Evolutionary conservation across 1,140 invertebrate species (phyloP), one percentile per base, ranked within the genome.

Genomic region (Aphelenchoides besseyi): DNA sequence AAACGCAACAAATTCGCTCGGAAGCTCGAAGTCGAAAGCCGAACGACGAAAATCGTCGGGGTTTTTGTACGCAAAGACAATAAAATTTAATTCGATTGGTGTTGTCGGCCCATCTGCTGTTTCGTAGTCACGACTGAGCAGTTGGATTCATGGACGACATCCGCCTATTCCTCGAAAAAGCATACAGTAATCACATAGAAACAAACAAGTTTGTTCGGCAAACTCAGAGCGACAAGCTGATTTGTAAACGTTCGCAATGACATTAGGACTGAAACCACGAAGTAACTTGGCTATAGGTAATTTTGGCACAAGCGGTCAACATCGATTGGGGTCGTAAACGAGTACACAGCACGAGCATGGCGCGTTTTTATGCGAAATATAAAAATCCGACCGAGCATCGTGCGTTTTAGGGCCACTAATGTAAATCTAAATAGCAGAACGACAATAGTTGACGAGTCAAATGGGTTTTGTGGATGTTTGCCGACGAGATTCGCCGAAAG

Each of bases 291-390:
- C n/a, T n/a, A n/a, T n/a, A n/a, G n/a, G n/a, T n/a, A n/a, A n/a
- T n/a, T n/a, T n/a, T n/a, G n/a, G n/a, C n/a, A n/a, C n/a, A n/a
- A n/a, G n/a, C n/a, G n/a, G n/a, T n/a, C n/a, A n/a, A n/a, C n/a
- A n/a, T n/a, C n/a, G n/a, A n/a, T n/a, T n/a, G n/a, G n/a, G 41
- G 12, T 48, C 41, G 41, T 48, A 48, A 48, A 48, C 23, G 41
- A 48, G 41, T 48, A 16, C 41, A n/a, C n/a, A n/a, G n/a, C n/a
- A n/a, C n/a, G n/a, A n/a, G n/a, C n/a, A n/a, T n/a, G n/a, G n/a
- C 41, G 41, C 41, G 41, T 23, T 48, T n/a, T 48, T 48, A 48
- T 48, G 41, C 41, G 41, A 48, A 48, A 48, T 48, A 48, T 16
- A 48, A 48, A 48, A 23, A 12, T 48, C 41, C 41, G 41, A 48